Conservation (phyloP, 1,140 invertebrate species). For the Procambarus virginalis region DNA sequence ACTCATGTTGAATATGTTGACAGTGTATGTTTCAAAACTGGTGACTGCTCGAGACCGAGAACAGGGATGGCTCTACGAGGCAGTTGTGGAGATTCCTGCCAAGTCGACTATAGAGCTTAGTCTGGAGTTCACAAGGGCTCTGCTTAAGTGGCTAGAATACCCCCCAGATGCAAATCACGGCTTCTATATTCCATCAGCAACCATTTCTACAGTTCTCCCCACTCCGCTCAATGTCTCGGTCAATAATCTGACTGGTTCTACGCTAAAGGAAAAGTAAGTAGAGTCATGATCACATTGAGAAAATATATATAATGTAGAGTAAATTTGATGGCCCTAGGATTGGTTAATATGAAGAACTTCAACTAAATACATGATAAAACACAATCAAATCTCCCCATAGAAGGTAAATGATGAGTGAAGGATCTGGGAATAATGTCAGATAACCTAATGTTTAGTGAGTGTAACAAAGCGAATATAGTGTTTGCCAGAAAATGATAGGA, state of each 20-base stretch:
- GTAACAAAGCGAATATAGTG: too few relatives aligned
- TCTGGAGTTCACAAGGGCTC: slow-evolving; percentile 94
- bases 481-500: too few relatives aligned
- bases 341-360: too few relatives aligned
- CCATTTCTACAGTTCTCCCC: slow-evolving; percentile 86
- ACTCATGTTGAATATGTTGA: not conserved
- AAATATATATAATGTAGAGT: too few relatives aligned
- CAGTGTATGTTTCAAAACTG: slow-evolving; percentile 75
- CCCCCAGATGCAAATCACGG: slow-evolving; percentile 99
- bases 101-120: slow-evolving; percentile 87
- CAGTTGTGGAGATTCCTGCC: slow-evolving; percentile 86
- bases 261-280: slow-evolving; percentile 49
- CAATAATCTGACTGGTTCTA: slow-evolving; percentile 78
- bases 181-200: slow-evolving; percentile 91
- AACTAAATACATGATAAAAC: too few relatives aligned
- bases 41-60: slow-evolving; percentile 88
- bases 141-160: slow-evolving; percentile 99
- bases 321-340: too few relatives aligned
- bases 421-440: too few relatives aligned
- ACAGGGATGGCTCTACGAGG: slow-evolving; percentile 91
- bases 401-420: too few relatives aligned
- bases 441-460: too few relatives aligned
- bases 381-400: too few relatives aligned
- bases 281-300: not conserved
- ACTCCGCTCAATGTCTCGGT: slow-evolving; percentile 86